Base-by-base conservation (phyloP, 2,797 vertebrate genomes). In the Triplophysa yarkandensis region DNA sequence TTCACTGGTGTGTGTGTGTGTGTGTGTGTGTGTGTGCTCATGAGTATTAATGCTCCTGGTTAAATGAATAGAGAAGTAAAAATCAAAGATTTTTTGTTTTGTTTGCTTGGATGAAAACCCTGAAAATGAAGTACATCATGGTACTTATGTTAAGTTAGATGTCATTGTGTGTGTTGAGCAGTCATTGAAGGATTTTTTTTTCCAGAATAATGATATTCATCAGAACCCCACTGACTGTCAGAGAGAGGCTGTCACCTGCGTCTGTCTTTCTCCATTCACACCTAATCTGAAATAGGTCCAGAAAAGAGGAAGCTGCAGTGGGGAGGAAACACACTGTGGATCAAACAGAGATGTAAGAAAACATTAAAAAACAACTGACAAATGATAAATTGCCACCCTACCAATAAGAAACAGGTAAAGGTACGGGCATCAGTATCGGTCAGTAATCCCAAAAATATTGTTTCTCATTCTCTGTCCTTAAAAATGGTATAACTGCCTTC, bases 1-100 rank as follows among this genome's bases (percentile, higher is more conserved):
- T n/a, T n/a, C n/a, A 81, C 68, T 77, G 65, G 88, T 83, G 82
- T 78, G 83, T 86, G 83, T 82, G 82, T 81, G 75, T 66, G 71
- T 79, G 79, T 27, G 76, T 48, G 39, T 39, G 44, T 30, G 30
- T 6, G 30, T 6, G 36, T 39, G 36, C 36, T 16, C 48, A 36
- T 44, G 16, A 62, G 16, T 36, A 62, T 3, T 54, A 30, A 52
- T 43, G 32, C 25, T 73, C 43, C 60, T 52, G 70, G 44, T 54
- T 14, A 52, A 28, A 43, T 23, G 30, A 63, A 19, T 27, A 34
- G 16, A 50, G 43, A 54, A 63, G 44, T 52, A 5, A 36, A 72
- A 72, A 41, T 50, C 21, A 62, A 39, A 60, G 13, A 23, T 46
- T 46, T 28, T 60, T 60, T 43, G 17, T 6, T 66, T 34, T 67